These are phyloP conservation scores for Notolepis coatsorum DNA, from an alignment of 2,797 vertebrate genomes.

Conservation along the genomic window DNA sequence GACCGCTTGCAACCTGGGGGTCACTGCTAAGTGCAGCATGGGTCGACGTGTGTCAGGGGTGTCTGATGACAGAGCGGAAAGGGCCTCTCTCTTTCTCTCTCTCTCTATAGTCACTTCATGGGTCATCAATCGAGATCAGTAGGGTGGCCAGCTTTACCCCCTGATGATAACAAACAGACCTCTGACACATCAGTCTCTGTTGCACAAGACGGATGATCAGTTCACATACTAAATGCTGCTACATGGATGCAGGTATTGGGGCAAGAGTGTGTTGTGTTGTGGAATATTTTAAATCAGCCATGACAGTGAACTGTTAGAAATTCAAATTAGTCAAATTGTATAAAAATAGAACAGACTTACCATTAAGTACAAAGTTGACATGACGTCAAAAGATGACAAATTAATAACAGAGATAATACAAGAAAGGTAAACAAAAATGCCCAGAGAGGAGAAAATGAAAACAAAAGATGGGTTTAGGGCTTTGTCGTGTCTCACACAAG, in stretches of 20 bases:
- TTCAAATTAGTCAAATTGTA: no score
- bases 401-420: no score
- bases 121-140: slow-evolving; percentile 29
- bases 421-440: no score
- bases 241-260: slow-evolving; percentile 59
- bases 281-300: not conserved
- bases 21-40: slow-evolving; percentile 27
- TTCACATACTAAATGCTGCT: slow-evolving; percentile 47
- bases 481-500: no score
- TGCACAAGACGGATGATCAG: slow-evolving; percentile 31
- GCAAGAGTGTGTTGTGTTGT: not conserved
- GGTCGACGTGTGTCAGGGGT: slow-evolving; percentile 20
- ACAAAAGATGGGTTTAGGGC: no score
- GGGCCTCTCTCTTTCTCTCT: slow-evolving; percentile 29
- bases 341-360: no score
- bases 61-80: slow-evolving; percentile 38
- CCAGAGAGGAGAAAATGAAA: no score
- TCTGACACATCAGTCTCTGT: slow-evolving; percentile 31
- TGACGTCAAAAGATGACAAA: no score
- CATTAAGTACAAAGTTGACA: no score
- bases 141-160: slow-evolving; percentile 22
- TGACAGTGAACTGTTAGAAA: no score
- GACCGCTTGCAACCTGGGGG: not conserved
- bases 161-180: slow-evolving; percentile 42
- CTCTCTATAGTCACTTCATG: slow-evolving; percentile 9